Base-by-base conservation (phyloP, 2,888 invertebrate species). In the Ochropleura leucogaster region DNA sequence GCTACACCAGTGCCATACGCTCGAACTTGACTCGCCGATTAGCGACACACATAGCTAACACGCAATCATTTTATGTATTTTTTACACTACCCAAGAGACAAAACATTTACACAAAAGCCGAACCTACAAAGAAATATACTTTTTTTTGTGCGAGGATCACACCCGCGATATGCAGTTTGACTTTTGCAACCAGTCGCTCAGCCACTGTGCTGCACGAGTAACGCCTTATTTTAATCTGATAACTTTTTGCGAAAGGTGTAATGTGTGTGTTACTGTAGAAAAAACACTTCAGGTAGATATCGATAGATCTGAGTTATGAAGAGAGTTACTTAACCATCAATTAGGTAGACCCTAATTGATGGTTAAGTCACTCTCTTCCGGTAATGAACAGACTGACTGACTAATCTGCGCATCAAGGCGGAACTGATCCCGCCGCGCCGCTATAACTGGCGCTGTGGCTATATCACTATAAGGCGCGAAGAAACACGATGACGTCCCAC, bases 371-470 rank as follows among this genome's bases (percentile, higher is more conserved):
- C 89, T 89, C 90, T 91, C 88, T 84, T 88, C 87, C 83, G 85
- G 83, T 91, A 91, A 92, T 89, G 89, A 85, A 84, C 74, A 49
- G n/a, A 65, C 30, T 16, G 42, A 71, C 79, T 88, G 42, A 71
- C 79, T 88, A 86, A 89, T 87, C 84, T 88, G 89, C 84, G 86
- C 88, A 85, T 79, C 84, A 80, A 89, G 77, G 89, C 90, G 91
- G 91, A 92, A 93, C 90, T 87, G 85, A 89, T 89, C 87, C 86
- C 73, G 67, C 68, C 42, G 57, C 72, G 59, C 64, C 42, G 60
- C 59, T 57, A 57, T 57, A 62, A 57, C 55, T 66, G 60, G 9
- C 10, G 53, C 44, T 46, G 51, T 47, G 18, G 20, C n/a, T 30
- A 6, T 59, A 16, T 46, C 47, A n/a, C 14, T 65, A 53, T 40